Conservation (phyloP, 1,140 invertebrate genomes). For the Drosophila dunni region DNA sequence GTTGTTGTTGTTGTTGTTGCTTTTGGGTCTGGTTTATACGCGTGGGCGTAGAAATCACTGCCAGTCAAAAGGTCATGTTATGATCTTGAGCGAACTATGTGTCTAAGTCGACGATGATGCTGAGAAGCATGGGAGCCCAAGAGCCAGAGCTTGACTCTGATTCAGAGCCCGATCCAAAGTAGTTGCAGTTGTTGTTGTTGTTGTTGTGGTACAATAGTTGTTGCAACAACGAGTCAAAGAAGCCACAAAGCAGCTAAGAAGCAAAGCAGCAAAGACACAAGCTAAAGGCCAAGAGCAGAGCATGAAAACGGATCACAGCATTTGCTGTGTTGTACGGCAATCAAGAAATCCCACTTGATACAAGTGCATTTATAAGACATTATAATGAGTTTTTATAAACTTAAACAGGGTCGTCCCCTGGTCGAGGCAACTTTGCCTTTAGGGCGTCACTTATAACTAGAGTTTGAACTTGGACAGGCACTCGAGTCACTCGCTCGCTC, state of each 20-base stretch:
- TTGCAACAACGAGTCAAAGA: background rate
- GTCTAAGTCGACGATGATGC: slow-evolving; percentile 67
- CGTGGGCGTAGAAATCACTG: slow-evolving; percentile 83
- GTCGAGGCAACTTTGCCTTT: slow-evolving; percentile 30
- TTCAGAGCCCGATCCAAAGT: slow-evolving; percentile 9
- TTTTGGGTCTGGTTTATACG: slow-evolving; percentile 78
- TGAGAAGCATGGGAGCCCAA: slow-evolving; percentile 67
- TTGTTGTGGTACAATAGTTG: no score
- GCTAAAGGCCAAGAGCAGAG: slow-evolving; percentile 32
- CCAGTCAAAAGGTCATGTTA: slow-evolving; percentile 83
- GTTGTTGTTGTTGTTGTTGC: slow-evolving; percentile 41
- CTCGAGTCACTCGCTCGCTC: slow-evolving; percentile 11
- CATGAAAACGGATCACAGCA: slow-evolving; percentile 10
- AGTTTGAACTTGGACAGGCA: slow-evolving; percentile 69
- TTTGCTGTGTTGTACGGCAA: slow-evolving; percentile 45
- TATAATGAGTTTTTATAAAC: slow-evolving; percentile 84
- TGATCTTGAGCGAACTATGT: slow-evolving; percentile 83
- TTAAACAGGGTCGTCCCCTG: slow-evolving; percentile 74
- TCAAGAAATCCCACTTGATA: slow-evolving; percentile 83
- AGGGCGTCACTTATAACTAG: slow-evolving; percentile 78
- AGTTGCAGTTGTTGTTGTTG: slow-evolving; percentile 9
- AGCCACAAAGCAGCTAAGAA: background rate
- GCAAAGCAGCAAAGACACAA: slow-evolving; percentile 16
- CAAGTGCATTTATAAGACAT: slow-evolving; percentile 83
- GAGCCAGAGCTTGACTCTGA: slow-evolving; percentile 32